A percentile compares a stretch with the other conserved stretches of the same genome.
Conservation (phyloP, 2,797 vertebrate genomes). For the Anabacerthia variegaticeps region DNA sequence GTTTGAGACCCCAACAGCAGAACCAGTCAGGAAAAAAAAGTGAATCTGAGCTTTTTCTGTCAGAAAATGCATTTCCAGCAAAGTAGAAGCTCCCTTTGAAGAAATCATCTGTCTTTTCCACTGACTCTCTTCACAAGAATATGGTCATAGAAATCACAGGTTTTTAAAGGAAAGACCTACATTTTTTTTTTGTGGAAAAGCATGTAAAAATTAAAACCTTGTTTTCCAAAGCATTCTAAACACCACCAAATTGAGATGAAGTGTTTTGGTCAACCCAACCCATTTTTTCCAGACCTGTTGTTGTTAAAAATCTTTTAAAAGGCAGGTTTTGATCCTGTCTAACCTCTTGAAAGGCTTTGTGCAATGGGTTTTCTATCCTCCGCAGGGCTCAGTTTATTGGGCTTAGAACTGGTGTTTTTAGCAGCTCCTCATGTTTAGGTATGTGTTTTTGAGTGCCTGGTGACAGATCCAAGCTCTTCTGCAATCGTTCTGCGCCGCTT, state of each 20-base stretch:
- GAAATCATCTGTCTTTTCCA: neutral
- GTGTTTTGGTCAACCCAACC: neutral
- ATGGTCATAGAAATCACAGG: neutral
- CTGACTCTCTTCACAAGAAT: neutral
- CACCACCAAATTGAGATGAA: neutral
- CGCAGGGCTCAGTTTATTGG: neutral
- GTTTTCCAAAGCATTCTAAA: neutral
- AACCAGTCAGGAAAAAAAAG: neutral
- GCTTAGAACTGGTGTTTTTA: neutral
- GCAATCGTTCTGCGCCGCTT: rapidly evolving
- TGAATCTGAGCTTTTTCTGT: neutral
- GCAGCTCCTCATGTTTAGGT: neutral
- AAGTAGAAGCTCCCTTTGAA: neutral
- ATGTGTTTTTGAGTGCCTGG: neutral
- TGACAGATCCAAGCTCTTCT: neutral
- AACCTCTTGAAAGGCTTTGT: neutral
- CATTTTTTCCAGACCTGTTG: neutral
- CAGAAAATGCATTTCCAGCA: neutral
- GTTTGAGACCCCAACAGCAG: neutral
- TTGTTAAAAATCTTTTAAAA: neutral
- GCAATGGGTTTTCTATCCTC: neutral
- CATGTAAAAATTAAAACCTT: no score
- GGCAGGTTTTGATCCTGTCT: neutral
- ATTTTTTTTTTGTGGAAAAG: neutral
- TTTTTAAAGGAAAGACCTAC: neutral